Base-by-base conservation (phyloP, 2,888 invertebrate genomes). In the Ophion obscuratus region DNA sequence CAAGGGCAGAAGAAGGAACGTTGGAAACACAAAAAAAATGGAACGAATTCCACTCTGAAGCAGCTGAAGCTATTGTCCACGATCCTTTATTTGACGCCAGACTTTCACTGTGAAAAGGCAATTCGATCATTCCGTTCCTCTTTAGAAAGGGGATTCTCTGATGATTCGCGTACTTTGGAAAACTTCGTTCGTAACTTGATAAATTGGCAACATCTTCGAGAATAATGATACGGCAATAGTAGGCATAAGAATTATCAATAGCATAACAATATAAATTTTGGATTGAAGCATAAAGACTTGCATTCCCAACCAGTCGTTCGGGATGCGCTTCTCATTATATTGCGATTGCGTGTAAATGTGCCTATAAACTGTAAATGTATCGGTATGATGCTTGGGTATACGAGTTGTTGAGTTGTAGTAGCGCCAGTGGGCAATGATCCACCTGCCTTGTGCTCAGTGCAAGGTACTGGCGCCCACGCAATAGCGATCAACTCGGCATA, bases 401-500 rank as follows among this genome's bases (percentile, higher is more conserved):
- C 17, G n/a, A 76, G 36, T 44, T 57, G 17, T 31, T 57, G 53
- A 75, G 89, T 89, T 84, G 88, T 89, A 89, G 90, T 90, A 91
- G 90, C 90, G 92, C 92, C 92, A 86, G 86, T 87, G 92, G 92
- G 91, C 89, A 90, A 89, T 87, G 89, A 92, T 93, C 92, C 93
- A 93, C 93, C 93, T 93, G 93, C 92, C 91, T 88, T 82, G 85
- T 17, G 88, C 87, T 89, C 89, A 88, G 86, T 85, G 83, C 57
- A 24, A 36, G 36, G 24, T 66, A 64, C 64, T 47, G 89, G 85
- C 91, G 87, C 90, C 90, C 90, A 90, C 91, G 90, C 90, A 78
- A 59, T 64, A 61, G 20, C n/a, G n/a, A 47, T 36, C 74, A 67
- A 61, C 57, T 64, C 57, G 80, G 81, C 85, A 80, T 87, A 88